These are phyloP conservation scores for Leptinotarsa rubiginosa DNA, from an alignment of 2,888 invertebrate species.

Conservation along the genomic window DNA sequence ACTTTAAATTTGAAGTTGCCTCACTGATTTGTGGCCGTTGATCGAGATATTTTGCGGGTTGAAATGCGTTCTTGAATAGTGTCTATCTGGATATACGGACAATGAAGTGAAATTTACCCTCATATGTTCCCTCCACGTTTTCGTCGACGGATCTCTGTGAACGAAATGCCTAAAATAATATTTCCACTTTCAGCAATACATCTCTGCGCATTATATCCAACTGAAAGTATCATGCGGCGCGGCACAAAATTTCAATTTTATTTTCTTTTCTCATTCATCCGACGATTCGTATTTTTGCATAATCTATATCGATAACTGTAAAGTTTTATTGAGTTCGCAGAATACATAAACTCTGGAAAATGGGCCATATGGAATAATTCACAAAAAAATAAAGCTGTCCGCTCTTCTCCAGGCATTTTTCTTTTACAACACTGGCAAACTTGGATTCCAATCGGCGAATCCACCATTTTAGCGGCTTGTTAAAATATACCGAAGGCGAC, in stretches of 20 bases:
- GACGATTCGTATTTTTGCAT: constrained; percentile 30
- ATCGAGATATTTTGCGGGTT: no score
- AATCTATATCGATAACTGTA: constrained; percentile 32
- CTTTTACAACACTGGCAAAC: not conserved
- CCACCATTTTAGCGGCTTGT: not conserved
- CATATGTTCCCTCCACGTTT: not conserved
- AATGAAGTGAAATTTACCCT: not conserved
- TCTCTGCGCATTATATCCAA: constrained; percentile 11
- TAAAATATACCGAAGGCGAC: constrained; percentile 2
- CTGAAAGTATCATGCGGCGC: constrained; percentile 15
- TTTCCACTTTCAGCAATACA: constrained; percentile 19
- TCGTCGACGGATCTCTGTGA: constrained; percentile 14
- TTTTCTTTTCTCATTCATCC: constrained; percentile 28
- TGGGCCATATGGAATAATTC: constrained; percentile 14
- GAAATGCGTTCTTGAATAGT: no score
- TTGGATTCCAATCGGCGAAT: not conserved
- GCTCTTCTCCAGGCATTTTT: not conserved
- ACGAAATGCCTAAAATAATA: constrained; percentile 19
- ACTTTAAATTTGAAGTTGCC: no score
- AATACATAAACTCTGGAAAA: constrained; percentile 17
- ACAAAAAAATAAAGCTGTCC: constrained; percentile 9
- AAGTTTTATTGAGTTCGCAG: constrained; percentile 31
- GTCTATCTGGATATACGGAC: not conserved
- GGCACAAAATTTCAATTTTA: constrained; percentile 27
- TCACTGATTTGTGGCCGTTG: no score